phyloP scores from a whole-genome alignment of 2,113 vertebrate species.

The Apodemus sylvaticus region DNA sequence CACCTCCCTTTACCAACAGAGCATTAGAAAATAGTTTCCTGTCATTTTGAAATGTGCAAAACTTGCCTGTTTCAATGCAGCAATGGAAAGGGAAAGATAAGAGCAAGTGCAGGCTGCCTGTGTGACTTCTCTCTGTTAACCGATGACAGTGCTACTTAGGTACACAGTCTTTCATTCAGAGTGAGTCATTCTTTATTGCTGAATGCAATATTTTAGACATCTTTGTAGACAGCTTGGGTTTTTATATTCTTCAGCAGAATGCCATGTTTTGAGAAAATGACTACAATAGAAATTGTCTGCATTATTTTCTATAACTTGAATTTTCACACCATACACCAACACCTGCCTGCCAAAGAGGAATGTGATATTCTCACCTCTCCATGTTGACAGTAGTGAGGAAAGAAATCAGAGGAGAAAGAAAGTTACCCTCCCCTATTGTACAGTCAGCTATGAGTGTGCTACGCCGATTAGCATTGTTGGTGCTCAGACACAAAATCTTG shows the following conservation, averaged over 20 bases:
- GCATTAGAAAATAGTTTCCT: background rate
- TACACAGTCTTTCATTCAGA: slow-evolving; percentile 6
- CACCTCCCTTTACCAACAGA: background rate
- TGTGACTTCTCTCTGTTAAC: background rate
- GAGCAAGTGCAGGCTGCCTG: background rate
- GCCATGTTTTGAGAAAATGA: slow-evolving; percentile 60
- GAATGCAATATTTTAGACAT: background rate
- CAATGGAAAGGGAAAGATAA: fast-evolving
- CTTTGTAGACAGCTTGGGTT: slow-evolving; percentile 45
- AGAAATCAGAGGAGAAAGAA: background rate
- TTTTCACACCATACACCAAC: slow-evolving; percentile 53
- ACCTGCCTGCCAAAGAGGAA: slow-evolving; percentile 34
- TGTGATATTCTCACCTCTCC: background rate
- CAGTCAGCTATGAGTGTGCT: background rate
- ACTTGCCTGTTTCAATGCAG: background rate
- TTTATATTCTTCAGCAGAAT: slow-evolving; percentile 37
- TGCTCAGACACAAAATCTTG: background rate
- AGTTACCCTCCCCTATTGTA: background rate
- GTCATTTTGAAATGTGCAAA: background rate
- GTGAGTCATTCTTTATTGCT: slow-evolving; percentile 37
- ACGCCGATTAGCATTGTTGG: background rate
- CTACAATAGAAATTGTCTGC: slow-evolving; percentile 37
- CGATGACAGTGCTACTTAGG: background rate
- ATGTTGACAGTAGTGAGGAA: background rate
- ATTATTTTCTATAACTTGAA: slow-evolving; percentile 53